phyloP scores from a whole-genome alignment of 2,888 invertebrate genomes.

The Capitulum mitella region DNA sequence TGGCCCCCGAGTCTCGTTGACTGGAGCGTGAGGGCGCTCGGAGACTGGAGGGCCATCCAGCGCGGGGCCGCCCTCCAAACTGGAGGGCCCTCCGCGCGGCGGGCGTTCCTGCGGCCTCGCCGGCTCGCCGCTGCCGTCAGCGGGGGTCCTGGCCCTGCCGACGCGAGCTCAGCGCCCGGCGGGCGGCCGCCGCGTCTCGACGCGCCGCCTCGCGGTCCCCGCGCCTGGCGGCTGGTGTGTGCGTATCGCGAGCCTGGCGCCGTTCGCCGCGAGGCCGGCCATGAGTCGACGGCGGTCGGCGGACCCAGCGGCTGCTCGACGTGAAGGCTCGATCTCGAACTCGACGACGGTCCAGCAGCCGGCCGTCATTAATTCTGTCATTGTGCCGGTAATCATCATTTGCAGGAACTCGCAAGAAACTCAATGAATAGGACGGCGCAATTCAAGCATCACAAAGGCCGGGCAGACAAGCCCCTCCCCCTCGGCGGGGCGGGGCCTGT shows the following conservation, averaged over 20 bases:
- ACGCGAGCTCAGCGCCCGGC: too few species aligned
- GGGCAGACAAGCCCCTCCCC: conserved; percentile 11
- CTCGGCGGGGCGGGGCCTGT: not conserved
- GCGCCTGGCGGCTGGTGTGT: too few species aligned
- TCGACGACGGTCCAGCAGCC: not conserved
- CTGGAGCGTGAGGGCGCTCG: not conserved
- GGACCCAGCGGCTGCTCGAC: too few species aligned
- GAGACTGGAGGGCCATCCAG: conserved; percentile 9
- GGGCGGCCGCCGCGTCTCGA: too few species aligned
- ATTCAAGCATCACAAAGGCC: not conserved
- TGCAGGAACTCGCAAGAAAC: conserved; percentile 22
- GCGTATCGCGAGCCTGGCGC: too few species aligned
- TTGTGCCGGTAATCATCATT: conserved; percentile 11
- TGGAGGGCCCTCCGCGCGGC: conserved; percentile 15
- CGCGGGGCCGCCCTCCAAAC: not conserved
- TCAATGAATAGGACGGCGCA: conserved; percentile 14
- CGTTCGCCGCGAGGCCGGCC: too few species aligned
- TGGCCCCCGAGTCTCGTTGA: conserved; percentile 21
- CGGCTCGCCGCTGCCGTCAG: not conserved
- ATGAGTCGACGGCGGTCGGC: too few species aligned
- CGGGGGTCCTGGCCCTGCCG: not conserved
- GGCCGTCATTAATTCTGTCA: not conserved
- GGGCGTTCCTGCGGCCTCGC: not conserved
- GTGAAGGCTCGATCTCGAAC: too few species aligned
- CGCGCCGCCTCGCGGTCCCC: too few species aligned